Conservation (phyloP, 1,140 invertebrate genomes). For the Muscidifurax raptorellus region DNA sequence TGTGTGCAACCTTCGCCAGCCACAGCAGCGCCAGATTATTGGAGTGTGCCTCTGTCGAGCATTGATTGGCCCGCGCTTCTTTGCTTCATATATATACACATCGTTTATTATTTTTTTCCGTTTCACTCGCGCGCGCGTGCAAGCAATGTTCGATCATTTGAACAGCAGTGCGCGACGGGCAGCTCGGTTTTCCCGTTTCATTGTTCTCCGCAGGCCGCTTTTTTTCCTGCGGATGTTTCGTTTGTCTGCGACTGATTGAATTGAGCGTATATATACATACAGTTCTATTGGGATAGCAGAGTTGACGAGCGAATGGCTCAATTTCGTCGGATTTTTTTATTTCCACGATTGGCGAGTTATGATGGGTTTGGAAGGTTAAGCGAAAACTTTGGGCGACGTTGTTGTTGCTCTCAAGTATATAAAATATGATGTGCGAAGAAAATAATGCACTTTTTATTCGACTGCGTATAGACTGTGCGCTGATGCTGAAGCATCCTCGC, state of each 20-base stretch:
- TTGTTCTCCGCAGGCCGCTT: neutral
- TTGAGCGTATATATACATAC: too few relatives aligned
- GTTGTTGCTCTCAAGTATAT: too few relatives aligned
- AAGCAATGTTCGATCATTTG: neutral
- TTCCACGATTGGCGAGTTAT: too few relatives aligned
- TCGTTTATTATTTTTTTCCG: neutral
- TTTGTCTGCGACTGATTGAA: slow-evolving; percentile 43
- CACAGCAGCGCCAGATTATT: slow-evolving; percentile 16
- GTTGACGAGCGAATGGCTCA: too few relatives aligned
- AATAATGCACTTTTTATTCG: too few relatives aligned
- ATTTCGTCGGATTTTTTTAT: too few relatives aligned
- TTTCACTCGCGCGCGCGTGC: neutral
- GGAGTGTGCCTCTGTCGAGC: slow-evolving; percentile 10
- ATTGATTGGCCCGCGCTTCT: slow-evolving; percentile 26
- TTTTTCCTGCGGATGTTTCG: slow-evolving; percentile 12
- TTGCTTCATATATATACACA: neutral
- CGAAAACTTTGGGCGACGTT: too few relatives aligned
- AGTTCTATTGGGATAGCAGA: too few relatives aligned
- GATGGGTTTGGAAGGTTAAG: too few relatives aligned
- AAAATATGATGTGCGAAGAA: too few relatives aligned
- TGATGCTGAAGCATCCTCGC: too few relatives aligned
- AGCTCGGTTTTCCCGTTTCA: slow-evolving; percentile 18
- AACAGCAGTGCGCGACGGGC: slow-evolving; percentile 2
- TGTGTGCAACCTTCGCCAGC: slow-evolving; percentile 30
- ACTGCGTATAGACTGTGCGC: too few relatives aligned